Evolutionary conservation across 1,140 invertebrate genomes (phyloP), one percentile per base, ranked within the genome.

Genomic region (Cryptotermes secundus): DNA sequence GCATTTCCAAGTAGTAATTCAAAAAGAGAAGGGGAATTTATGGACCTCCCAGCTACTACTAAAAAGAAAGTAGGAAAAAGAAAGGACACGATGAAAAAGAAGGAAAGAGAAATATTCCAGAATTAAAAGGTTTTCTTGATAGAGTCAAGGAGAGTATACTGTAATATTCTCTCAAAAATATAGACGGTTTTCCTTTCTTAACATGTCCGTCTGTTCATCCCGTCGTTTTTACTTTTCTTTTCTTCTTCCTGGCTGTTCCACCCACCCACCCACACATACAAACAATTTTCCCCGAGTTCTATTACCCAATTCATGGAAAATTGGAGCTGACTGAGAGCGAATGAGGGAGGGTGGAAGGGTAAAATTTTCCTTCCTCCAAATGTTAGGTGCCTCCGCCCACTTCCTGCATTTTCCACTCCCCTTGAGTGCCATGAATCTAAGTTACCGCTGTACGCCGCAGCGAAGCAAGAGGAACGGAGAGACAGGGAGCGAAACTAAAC

Each of bases 251-350:
- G 7, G 4, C 24, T 22, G 6, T 22, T 22, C 53, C 6, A 7
- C 24, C 53, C 53, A 59, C 3, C 53, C 53, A 59, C 26, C 59
- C 83, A 19, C 42, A 34, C 35, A 72, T 38, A 36, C 83, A 45
- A 59, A 83, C 83, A 79, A 83, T 83, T 83, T 72, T 83, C 83
- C 19, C 83, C n/a, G 49, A 38, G 83, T 79, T 83, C 49, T 79
- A 83, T 59, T 79, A 83, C 83, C 83, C 83, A 83, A 83, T 83
- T 83, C 83, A 83, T 83, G 83, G 83, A 83, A 83, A 83, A 83
- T 83, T 83, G 83, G 83, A 83, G 83, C 72, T 59, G 49, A 79
- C 53, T 83, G 53, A 9, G 53, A 83, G 72, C 14, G 49, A n/a
- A 38, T 42, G 81, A 38, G 42, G 81, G 24, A 3, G 80, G 80